Base-by-base conservation (phyloP, 2,888 invertebrate species). In the Agriopis aurantiaria region DNA sequence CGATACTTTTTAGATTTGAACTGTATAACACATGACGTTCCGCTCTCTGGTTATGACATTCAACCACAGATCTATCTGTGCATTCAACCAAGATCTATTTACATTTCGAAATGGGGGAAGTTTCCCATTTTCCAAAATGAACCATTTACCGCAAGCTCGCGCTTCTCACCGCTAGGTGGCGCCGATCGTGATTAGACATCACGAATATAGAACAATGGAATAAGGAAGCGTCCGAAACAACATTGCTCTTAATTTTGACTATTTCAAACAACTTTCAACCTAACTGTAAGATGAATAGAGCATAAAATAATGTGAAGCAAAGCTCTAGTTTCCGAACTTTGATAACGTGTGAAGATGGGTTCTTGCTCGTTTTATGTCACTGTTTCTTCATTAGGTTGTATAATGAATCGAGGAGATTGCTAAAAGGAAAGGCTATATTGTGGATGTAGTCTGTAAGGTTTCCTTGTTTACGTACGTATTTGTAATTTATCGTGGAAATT, bases 191-290 rank as follows among this genome's bases (percentile, higher is more conserved):
- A 76, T 76, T 75, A 72, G n/a, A 65, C 77, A 81, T 88, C 89
- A 88, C 88, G 87, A 87, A 80, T 71, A 80, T 85, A 76, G 80
- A 84, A 85, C 88, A 89, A 88, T 84, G 78, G 81, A 85, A 85
- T 80, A 71, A 85, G 89, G 88, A 89, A 89, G 81, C 75, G 74
- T 73, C 68, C 61, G 12, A 76, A 69, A 75, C 64, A 55, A 66
- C 68, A 55, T 23, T 71, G 72, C 69, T 73, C 72, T 71, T 65
- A 66, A 71, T 70, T 61, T 46, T 10, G 69, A 63, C 69, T 46
- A 70, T 45, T 41, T 56, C 59, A 10, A 70, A 63, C 68, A 14
- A 70, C 45, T 41, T 56, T 60, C 51, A 45, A 67, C 69, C 68
- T 65, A 76, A 72, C 62, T 11, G 51, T n/a, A 11, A 62, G 11